Evolutionary conservation across 2,113 vertebrate species (phyloP).

Genomic region (Lycaon pictus): DNA sequence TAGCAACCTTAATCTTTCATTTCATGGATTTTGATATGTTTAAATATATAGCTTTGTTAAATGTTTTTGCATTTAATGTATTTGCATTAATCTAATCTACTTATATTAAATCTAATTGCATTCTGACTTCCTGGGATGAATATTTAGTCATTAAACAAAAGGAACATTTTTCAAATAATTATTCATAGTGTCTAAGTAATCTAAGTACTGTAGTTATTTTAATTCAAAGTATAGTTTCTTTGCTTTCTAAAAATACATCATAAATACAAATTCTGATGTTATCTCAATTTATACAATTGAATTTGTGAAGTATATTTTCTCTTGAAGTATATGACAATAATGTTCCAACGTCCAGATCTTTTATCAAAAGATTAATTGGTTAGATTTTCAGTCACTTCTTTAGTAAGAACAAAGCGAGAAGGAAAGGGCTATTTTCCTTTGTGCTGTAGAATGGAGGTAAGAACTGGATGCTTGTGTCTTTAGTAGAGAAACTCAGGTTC

Average conservation of each 20-base stretch:
- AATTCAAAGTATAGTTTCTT: slow-evolving; percentile 53
- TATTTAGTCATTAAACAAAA: slow-evolving; percentile 66
- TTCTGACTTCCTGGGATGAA: slow-evolving; percentile 55
- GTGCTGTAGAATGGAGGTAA: not conserved
- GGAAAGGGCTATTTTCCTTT: slow-evolving; percentile 16
- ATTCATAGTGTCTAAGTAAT: slow-evolving; percentile 46
- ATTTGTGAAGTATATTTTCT: slow-evolving; percentile 63
- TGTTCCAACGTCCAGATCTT: not conserved
- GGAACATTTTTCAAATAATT: slow-evolving; percentile 70
- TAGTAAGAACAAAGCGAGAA: slow-evolving; percentile 5
- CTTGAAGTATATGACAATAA: slow-evolving; percentile 11
- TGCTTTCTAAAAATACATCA: slow-evolving; percentile 39
- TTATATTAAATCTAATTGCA: slow-evolving; percentile 74
- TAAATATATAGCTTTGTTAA: slow-evolving; percentile 68
- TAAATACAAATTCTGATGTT: slow-evolving; percentile 64
- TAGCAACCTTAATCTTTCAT: slow-evolving; percentile 67
- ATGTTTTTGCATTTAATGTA: slow-evolving; percentile 59
- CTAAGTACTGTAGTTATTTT: slow-evolving; percentile 45
- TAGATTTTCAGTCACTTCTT: slow-evolving; percentile 40
- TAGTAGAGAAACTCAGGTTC: not conserved
- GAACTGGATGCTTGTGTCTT: not conserved
- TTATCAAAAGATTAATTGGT: not conserved
- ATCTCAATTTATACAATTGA: slow-evolving; percentile 59
- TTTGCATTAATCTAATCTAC: slow-evolving; percentile 66
- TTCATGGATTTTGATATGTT: slow-evolving; percentile 66